phyloP scores from a whole-genome alignment of 2,888 invertebrate species.

The Stenodera caucasica region DNA sequence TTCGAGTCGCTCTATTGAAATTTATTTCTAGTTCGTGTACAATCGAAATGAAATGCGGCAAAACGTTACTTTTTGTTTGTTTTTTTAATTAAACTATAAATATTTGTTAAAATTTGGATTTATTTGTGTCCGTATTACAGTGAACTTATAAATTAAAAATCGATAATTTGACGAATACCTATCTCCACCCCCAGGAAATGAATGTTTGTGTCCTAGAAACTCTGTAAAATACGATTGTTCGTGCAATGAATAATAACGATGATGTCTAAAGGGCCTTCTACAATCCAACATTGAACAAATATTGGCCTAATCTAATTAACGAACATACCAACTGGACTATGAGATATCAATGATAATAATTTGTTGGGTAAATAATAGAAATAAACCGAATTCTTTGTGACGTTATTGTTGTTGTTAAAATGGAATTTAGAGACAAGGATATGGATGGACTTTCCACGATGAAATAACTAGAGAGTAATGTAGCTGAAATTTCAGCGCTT shows the following conservation, averaged over 20 bases:
- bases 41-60: no score
- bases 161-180: not conserved
- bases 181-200: not conserved
- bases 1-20: no score
- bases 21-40: no score
- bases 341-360: not conserved
- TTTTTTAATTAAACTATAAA: no score
- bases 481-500: not conserved
- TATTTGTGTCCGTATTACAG: not conserved
- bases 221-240: not conserved
- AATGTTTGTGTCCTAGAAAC: not conserved
- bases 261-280: not conserved
- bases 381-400: no score
- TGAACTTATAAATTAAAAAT: not conserved
- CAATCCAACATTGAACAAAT: not conserved
- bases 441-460: no score
- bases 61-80: no score
- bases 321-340: not conserved
- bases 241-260: not conserved
- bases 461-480: no score
- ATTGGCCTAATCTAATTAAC: not conserved
- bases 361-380: not conserved
- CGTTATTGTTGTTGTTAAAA: no score
- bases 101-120: no score
- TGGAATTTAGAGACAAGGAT: no score